These are phyloP conservation scores for Huso huso DNA, from an alignment of 2,797 vertebrate genomes.

Conservation along the genomic window DNA sequence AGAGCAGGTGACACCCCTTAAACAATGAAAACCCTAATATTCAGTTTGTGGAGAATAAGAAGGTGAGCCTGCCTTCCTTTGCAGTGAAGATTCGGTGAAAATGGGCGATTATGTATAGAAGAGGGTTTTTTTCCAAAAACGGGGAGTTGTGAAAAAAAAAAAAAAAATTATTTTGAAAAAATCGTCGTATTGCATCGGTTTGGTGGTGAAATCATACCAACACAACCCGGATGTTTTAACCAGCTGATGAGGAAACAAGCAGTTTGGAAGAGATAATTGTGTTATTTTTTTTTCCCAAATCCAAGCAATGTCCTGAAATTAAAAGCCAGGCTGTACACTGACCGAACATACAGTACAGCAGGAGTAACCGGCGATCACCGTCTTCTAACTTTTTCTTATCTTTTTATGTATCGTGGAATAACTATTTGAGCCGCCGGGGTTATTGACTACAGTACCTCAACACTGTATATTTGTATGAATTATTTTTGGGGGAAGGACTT, in stretches of 20 bases:
- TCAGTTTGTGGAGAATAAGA: slow-evolving; percentile 13
- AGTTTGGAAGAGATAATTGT: no score
- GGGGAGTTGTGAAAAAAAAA: background rate
- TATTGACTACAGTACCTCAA: no score
- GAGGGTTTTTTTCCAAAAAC: slow-evolving; percentile 9
- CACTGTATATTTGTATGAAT: no score
- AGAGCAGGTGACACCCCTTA: background rate
- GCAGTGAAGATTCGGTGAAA: slow-evolving; percentile 15
- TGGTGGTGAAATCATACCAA: background rate
- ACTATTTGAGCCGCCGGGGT: no score
- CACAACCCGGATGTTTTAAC: background rate
- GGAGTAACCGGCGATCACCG: no score
- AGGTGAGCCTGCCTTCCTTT: slow-evolving; percentile 12
- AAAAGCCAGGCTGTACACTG: no score
- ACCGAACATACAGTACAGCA: no score
- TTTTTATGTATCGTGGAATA: no score
- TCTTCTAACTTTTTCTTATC: no score
- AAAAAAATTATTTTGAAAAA: slow-evolving; percentile 2
- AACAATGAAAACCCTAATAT: background rate
- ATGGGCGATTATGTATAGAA: slow-evolving; percentile 18
- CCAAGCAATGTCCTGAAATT: no score
- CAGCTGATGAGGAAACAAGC: slow-evolving; percentile 4
- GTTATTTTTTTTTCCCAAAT: no score
- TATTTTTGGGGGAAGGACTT: no score
- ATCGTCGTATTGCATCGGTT: background rate